Evolutionary conservation across 2,113 vertebrate species (phyloP).

Genomic region (Plecotus auritus): DNA sequence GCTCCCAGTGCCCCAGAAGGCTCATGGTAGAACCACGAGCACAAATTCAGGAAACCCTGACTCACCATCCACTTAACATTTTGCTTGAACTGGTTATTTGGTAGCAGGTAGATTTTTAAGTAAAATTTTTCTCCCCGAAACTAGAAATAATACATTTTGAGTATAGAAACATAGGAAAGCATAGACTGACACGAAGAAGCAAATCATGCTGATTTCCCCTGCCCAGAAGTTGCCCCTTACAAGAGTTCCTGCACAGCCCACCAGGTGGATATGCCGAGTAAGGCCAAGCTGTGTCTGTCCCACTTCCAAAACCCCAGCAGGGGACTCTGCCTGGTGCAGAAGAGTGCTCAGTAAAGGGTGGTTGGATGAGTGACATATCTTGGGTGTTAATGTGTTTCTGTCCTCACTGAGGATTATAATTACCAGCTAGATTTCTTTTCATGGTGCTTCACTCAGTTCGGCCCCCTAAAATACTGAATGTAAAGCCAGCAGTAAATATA

Average conservation of each 20-base stretch:
- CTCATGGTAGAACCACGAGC: accelerated
- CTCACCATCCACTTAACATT: not conserved
- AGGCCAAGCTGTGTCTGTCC: not conserved
- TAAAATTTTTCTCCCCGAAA: not conserved
- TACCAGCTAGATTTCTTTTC: not conserved
- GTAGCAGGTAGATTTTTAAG: not conserved
- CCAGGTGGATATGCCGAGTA: too few relatives aligned
- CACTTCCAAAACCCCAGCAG: not conserved
- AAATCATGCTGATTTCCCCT: not conserved
- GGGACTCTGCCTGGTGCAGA: not conserved
- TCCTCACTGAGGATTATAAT: not conserved
- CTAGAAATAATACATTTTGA: not conserved
- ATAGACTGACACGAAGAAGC: not conserved
- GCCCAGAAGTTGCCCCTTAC: not conserved
- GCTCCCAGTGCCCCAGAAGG: not conserved
- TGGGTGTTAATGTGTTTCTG: not conserved
- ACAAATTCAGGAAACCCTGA: not conserved
- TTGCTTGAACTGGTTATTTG: not conserved
- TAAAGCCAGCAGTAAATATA: not conserved
- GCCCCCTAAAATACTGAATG: not conserved
- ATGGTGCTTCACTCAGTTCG: not conserved
- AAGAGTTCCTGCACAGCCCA: not conserved
- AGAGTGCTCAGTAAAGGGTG: not conserved
- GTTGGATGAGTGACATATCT: not conserved
- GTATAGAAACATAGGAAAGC: not conserved